Evolutionary conservation across 2,888 invertebrate genomes (phyloP), one percentile per base, ranked within the genome.

Genomic region (Eurois occulta): DNA sequence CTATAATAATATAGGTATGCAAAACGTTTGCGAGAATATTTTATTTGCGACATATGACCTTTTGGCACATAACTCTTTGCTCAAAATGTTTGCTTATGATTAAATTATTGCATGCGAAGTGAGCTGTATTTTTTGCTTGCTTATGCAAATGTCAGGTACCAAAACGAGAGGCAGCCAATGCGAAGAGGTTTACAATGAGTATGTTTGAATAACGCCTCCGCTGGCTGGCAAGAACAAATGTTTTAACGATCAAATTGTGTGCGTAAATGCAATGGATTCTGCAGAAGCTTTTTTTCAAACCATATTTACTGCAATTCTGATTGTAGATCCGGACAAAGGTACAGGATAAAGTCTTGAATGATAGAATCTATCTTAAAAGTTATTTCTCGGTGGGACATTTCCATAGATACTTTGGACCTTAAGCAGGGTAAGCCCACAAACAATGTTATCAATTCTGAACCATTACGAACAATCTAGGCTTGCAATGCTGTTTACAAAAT

Each of bases 101-200:
- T 77, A 69, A 86, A 86, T 86, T 65, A 76, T 77, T 80, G 84
- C 82, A 76, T 78, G 66, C 60, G 48, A 70, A 18, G 70, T 69
- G 48, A 58, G 43, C 43, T 55, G 46, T 41, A 72, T 55, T 83
- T 83, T 86, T 68, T 68, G 82, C 48, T 80, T 79, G 77, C 72
- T 77, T 80, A 84, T 76, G 79, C 72, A 86, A 86, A 87, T 87
- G 70, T 69, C 70, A 85, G 77, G 68, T 77, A 78, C 76, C 52
- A 68, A 72, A 77, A 73, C 32, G 67, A 74, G 72, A 78, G 55
- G 69, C 71, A 55, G 83, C 58, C 58, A 78, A 76, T 70, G 62
- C 75, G 62, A 72, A 32, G 65, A 55, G 43, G 48, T 72, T 74
- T 60, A 72, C 66, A 79, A 68, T 78, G 67, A 72, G 69, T 74